Evolutionary conservation across 2,113 vertebrate species (phyloP).

Genomic region (Heliornis fulica): DNA sequence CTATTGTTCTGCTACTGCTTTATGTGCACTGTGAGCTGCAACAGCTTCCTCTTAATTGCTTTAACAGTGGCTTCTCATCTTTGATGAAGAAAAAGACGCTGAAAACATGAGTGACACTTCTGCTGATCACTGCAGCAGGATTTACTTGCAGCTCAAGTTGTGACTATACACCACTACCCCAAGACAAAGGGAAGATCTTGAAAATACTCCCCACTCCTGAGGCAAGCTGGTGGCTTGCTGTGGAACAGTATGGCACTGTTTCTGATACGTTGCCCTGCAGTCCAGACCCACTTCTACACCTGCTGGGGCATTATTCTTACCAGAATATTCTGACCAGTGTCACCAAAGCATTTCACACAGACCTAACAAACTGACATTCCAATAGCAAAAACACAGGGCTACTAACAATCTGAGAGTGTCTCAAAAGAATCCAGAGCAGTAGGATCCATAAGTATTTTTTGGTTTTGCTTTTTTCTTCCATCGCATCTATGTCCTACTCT

Average conservation of each 20-base stretch:
- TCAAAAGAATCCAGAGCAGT: not conserved
- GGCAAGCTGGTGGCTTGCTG: not conserved
- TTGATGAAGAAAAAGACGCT: not conserved
- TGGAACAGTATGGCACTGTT: rapidly evolving
- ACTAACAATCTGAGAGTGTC: not conserved
- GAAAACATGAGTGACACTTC: not conserved
- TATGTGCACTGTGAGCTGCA: not conserved
- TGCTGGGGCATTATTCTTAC: not conserved
- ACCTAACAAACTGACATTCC: not conserved
- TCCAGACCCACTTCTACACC: not conserved
- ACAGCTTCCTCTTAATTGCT: not conserved
- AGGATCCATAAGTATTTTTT: not conserved
- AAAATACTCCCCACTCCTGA: not conserved
- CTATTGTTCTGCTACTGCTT: not conserved
- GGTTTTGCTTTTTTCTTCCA: not conserved
- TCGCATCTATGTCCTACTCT: not conserved
- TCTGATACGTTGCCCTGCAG: not conserved
- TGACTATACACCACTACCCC: rapidly evolving
- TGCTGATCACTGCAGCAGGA: not conserved
- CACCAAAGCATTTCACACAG: not conserved
- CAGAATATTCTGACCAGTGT: not conserved
- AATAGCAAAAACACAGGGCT: not conserved
- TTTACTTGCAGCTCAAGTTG: not conserved
- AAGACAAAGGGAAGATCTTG: not conserved
- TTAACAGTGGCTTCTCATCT: not conserved